These are phyloP conservation scores for Dolichoris vasculosae DNA, from an alignment of 1,140 invertebrate species.

Conservation along the genomic window DNA sequence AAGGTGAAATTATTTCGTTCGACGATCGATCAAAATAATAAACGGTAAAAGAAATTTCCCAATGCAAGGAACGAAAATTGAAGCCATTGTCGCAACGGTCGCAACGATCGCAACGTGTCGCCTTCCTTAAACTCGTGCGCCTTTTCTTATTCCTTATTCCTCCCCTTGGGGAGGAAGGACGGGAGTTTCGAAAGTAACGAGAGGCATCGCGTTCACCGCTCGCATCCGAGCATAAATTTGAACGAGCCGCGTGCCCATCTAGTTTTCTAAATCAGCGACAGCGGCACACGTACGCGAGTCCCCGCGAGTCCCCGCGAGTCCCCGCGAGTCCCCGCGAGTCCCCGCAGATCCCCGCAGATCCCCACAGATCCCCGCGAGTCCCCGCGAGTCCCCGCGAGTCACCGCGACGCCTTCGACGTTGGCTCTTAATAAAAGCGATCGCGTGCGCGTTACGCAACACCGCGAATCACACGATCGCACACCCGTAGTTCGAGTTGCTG, in stretches of 20 bases:
- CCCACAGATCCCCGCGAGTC: no score
- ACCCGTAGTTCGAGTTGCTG: not conserved
- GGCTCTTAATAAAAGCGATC: not conserved
- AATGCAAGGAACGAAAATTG: not conserved
- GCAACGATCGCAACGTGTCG: not conserved
- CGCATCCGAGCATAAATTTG: not conserved
- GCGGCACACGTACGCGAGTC: not conserved
- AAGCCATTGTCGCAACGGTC: not conserved
- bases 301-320: no score
- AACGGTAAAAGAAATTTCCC: not conserved
- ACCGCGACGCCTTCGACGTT: not conserved
- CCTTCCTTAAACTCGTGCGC: not conserved
- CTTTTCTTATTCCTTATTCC: not conserved
- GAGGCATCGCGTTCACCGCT: not conserved
- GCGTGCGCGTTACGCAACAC: not conserved
- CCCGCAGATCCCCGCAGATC: no score
- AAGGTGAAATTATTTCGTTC: no score
- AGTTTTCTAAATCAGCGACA: conserved; percentile 22
- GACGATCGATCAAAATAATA: no score
- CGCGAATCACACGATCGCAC: not conserved
- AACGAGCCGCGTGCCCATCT: not conserved
- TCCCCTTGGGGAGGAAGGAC: not conserved
- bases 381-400: no score
- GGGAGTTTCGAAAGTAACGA: not conserved
- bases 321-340: no score